phyloP scores from a whole-genome alignment of 2,797 vertebrate species.

The Cynopterus sphinx region DNA sequence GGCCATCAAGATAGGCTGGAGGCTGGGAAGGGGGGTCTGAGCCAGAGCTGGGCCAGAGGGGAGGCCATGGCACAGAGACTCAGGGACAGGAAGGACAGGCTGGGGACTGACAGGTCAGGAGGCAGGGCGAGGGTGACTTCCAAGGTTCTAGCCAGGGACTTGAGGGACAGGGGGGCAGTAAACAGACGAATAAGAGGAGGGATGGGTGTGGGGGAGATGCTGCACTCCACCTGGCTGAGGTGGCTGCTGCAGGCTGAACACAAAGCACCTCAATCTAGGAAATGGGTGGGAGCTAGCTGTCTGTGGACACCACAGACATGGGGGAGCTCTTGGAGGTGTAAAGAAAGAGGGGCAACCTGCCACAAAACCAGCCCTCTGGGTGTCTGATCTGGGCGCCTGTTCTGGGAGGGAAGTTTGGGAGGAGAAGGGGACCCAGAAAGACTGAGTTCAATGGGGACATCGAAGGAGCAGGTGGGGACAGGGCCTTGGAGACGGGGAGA shows the following conservation, averaged over 20 bases:
- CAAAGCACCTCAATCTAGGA: rapidly evolving
- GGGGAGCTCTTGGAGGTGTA: background rate
- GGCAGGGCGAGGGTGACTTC: background rate
- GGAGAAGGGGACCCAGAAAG: background rate
- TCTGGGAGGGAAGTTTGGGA: rapidly evolving
- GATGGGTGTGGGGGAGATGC: background rate
- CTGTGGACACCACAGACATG: background rate
- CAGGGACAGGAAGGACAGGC: background rate
- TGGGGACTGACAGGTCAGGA: background rate
- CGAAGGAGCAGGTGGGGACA: background rate
- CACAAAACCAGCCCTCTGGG: background rate
- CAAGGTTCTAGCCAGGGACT: background rate
- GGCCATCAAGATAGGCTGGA: background rate
- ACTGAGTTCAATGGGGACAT: background rate
- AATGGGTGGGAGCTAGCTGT: background rate
- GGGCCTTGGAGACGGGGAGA: background rate
- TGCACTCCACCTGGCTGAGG: background rate
- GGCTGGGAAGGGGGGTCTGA: background rate
- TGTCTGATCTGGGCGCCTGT: background rate
- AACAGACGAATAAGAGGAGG: background rate
- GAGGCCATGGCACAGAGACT: background rate
- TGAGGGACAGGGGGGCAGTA: too few relatives aligned
- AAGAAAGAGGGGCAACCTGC: background rate
- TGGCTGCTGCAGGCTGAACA: background rate
- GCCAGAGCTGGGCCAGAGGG: background rate